A percentile compares a stretch with the other conserved stretches of the same genome.
These are phyloP conservation scores for Epinephelus moara DNA, from an alignment of 2,113 vertebrate species.

Conservation along the genomic window DNA sequence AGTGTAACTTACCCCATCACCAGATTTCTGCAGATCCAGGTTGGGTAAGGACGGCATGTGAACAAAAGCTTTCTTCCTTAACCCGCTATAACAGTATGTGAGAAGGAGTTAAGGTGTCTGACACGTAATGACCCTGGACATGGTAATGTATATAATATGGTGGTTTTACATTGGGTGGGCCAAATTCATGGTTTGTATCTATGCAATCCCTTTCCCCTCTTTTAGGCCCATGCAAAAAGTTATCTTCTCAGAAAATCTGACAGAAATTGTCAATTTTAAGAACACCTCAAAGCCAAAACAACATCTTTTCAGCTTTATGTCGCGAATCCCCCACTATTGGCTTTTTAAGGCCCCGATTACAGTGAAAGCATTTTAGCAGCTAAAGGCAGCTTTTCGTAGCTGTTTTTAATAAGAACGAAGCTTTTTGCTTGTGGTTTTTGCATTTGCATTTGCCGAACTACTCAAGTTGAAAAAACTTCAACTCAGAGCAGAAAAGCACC, in stretches of 20 bases:
- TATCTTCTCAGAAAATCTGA: background rate
- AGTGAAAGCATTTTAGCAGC: too few relatives aligned
- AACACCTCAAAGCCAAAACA: too few relatives aligned
- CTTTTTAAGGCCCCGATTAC: too few relatives aligned
- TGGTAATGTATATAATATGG: background rate
- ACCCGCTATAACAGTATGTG: conserved; percentile 99
- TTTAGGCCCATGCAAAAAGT: background rate
- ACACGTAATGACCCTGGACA: background rate
- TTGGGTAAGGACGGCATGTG: conserved; percentile 98
- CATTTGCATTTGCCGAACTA: too few relatives aligned
- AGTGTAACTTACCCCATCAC: conserved; percentile 90
- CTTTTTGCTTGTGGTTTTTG: too few relatives aligned
- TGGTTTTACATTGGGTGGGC: background rate
- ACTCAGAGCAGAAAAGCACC: too few relatives aligned
- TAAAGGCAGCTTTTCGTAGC: too few relatives aligned
- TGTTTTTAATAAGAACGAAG: too few relatives aligned
- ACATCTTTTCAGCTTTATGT: too few relatives aligned
- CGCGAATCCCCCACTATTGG: too few relatives aligned
- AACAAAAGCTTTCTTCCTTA: conserved; percentile 99
- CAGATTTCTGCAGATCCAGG: conserved; percentile 96
- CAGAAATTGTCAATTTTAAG: background rate
- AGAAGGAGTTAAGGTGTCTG: conserved; percentile 88
- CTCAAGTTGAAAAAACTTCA: too few relatives aligned
- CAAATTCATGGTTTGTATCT: background rate
- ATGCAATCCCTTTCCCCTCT: background rate